phyloP scores from a whole-genome alignment of 2,797 vertebrate species.

The Pempheris klunzingeri region DNA sequence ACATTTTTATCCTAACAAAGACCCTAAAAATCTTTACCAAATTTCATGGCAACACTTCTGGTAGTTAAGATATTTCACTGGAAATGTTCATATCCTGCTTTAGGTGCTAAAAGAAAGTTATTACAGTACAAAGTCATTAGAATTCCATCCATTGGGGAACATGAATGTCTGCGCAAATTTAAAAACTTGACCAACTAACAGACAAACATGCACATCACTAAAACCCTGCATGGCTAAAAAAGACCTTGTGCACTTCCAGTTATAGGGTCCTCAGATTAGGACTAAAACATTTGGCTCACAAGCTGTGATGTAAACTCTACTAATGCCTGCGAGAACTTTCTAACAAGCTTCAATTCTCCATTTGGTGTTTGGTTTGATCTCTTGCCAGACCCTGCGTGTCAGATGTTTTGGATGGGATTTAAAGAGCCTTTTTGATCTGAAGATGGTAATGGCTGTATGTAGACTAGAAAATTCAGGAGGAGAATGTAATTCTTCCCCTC shows the following conservation, averaged over 20 bases:
- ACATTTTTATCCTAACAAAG: neutral
- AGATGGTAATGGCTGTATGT: conserved; percentile 29
- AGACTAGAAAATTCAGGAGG: conserved; percentile 12
- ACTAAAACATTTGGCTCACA: conserved; percentile 34
- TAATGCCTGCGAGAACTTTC: conserved; percentile 32
- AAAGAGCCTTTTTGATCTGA: conserved; percentile 57
- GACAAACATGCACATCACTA: neutral
- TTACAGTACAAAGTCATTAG: too few relatives aligned
- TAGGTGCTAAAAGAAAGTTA: too few relatives aligned
- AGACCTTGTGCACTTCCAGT: neutral
- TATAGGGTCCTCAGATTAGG: neutral
- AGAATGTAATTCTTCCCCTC: conserved; percentile 19
- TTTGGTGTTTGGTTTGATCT: conserved; percentile 56
- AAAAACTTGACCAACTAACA: neutral
- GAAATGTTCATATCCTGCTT: too few relatives aligned
- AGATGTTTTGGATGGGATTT: conserved; percentile 53
- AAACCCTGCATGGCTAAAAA: neutral
- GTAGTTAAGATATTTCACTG: neutral
- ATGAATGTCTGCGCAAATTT: too few relatives aligned
- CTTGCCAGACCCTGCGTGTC: conserved; percentile 42
- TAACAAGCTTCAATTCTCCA: conserved; percentile 36
- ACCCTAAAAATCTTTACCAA: neutral
- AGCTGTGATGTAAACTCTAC: conserved; percentile 13
- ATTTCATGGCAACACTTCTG: too few relatives aligned
- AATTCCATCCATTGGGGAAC: too few relatives aligned